Conservation (phyloP, 2,888 invertebrate species). For the Thyatira batis region DNA sequence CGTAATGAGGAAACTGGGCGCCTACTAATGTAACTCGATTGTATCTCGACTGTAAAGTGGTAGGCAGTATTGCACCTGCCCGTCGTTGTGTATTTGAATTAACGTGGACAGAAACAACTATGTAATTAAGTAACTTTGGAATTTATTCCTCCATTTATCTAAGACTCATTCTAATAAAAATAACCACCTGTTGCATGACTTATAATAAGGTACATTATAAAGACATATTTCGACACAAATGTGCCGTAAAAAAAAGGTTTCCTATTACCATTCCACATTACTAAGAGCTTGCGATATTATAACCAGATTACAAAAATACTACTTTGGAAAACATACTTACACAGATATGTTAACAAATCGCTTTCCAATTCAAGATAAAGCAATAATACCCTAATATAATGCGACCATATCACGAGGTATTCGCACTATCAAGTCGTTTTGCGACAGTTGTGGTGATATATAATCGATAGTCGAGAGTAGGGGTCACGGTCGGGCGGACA, state of each 20-base stretch:
- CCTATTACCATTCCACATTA: too few species aligned
- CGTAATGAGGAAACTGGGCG: slow-evolving; percentile 65
- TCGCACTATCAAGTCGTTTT: not conserved
- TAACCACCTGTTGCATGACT: too few species aligned
- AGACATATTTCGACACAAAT: too few species aligned
- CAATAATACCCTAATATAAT: not conserved
- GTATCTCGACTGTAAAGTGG: not conserved
- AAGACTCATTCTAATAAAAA: too few species aligned
- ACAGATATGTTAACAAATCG: too few species aligned
- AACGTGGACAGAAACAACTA: not conserved
- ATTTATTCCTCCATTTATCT: too few species aligned
- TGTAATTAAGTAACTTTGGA: not conserved
- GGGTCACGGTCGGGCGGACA: slow-evolving; percentile 8
- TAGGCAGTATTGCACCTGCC: not conserved
- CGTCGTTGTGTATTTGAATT: not conserved
- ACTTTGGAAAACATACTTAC: too few species aligned
- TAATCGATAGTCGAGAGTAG: slow-evolving; percentile 5
- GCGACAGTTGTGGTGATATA: not conserved
- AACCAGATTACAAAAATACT: too few species aligned
- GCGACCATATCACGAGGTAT: not conserved
- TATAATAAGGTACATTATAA: too few species aligned
- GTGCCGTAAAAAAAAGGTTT: too few species aligned
- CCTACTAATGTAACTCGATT: slow-evolving; percentile 25
- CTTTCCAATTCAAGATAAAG: not conserved
- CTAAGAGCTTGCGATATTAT: too few species aligned